Base-by-base conservation (phyloP, 2,888 invertebrate genomes). In the Melipona beecheii region DNA sequence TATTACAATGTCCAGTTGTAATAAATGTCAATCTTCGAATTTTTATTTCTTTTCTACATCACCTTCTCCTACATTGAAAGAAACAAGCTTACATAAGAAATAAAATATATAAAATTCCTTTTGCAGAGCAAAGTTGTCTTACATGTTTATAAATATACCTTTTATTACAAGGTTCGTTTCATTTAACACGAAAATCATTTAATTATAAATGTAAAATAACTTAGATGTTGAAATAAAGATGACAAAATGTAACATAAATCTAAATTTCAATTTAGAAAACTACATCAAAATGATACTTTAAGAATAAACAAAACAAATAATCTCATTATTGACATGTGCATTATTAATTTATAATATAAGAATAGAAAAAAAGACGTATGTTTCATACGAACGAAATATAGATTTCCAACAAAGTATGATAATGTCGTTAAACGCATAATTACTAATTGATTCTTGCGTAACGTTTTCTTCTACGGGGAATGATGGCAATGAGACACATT, bases 11-110 rank as follows among this genome's bases (percentile, higher is more conserved):
- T 77, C 90, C 88, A 84, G 80, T 81, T 21, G 71, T 78, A 90
- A 84, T 50, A 82, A 82, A 70, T 83, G 78, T 79, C 72, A 73
- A 82, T 78, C 70, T 49, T 54, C 52, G 65, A 56, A 27, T 17
- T 74, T 62, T 19, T 74, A 68, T 76, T 84, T 71, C 49, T 64
- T 65, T 75, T 89, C 90, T 92, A 90, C 93, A 93, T 93, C 90
- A 92, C 93, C 89, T 89, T 87, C 78, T 69, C 90, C 93, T 93
- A 60, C 17, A 70, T 70, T 3, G 2, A 31, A 74, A 43, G 24
- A 64, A 13, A 68, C 5, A 13, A 49, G n/a, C n/a, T 13, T 13
- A 17, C 21, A 13, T 64, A 2, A 64, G 31, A 68, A 70, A 50
- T 17, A 27, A 4, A 64, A 31, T 43, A n/a, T 11, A 31, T 13